Conservation (phyloP, 2,113 vertebrate genomes). For the Ascaphus truei region DNA sequence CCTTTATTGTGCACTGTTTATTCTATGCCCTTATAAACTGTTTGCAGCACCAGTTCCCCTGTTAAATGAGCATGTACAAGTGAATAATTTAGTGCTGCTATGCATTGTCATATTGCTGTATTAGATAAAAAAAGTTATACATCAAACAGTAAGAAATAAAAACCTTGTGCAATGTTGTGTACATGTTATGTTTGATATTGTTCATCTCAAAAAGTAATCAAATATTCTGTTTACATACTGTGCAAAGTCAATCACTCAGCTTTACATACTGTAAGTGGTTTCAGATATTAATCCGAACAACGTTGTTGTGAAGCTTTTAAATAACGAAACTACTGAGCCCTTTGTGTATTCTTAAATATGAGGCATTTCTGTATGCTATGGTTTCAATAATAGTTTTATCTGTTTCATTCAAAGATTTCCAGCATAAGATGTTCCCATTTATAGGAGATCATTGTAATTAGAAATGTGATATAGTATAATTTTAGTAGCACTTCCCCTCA, state of each 20-base stretch:
- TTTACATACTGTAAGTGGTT: slow-evolving; percentile 10
- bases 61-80: too few relatives aligned
- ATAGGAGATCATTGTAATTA: background rate
- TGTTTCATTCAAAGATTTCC: too few relatives aligned
- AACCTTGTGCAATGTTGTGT: background rate
- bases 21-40: too few relatives aligned
- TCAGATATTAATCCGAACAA: background rate
- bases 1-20: too few relatives aligned
- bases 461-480: background rate
- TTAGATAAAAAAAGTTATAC: too few relatives aligned
- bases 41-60: too few relatives aligned
- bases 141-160: too few relatives aligned
- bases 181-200: background rate
- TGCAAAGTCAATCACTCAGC: background rate
- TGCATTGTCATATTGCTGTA: background rate
- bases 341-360: background rate
- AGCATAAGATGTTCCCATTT: background rate
- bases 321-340: background rate
- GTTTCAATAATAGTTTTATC: too few relatives aligned
- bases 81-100: background rate
- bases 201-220: slow-evolving; percentile 12
- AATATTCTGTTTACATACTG: slow-evolving; percentile 22
- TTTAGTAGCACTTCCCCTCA: too few relatives aligned
- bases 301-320: background rate
- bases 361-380: background rate